Evolutionary conservation across 2,888 invertebrate genomes (phyloP), one percentile per base, ranked within the genome.

Genomic region (Pardosa pseudoannulata): DNA sequence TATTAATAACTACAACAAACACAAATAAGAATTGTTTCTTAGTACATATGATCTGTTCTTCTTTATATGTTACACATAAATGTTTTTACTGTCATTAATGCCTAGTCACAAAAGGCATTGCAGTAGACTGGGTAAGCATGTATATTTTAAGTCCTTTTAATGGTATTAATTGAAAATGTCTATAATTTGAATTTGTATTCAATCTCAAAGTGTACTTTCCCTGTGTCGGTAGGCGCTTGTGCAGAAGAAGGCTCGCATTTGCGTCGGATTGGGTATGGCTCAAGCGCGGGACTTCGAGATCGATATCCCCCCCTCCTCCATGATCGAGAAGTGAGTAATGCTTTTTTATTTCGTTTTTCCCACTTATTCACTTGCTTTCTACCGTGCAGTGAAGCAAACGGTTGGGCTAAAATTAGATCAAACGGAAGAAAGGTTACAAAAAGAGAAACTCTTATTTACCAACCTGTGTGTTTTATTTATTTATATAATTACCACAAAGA

Each of bases 231-330:
- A 87, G 87, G 87, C 68, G 9, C 39, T 87, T 32, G 75, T 41
- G 7, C 87, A 87, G 67, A 87, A 79, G 36, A 86, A 86, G 68
- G 74, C 79, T 31, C 74, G 79, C 31, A 79, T 86, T 19, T 74
- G 79, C 36, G 79, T 80, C 0, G 86, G 79, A 23, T 50, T 71
- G 9, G 86, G 80, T 28, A 87, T 87, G 87, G 87, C 87, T 36
- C 87, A 87, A 50, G 87, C 87, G 19, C 80, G 87, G 19, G 87
- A 87, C 23, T 87, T 87, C 67, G 87, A 87, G 72, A 87, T 87
- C 75, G 87, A 87, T 80, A 87, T 87, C 19, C 80, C 79, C 19
- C 87, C 87, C 29, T 79, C 79, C 11, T 62, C 64, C 7, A 64
- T 50, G 29, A 75, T 80, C 46, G 80, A 87, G 23, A 65, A 80